These are phyloP conservation scores for Channa argus DNA, from an alignment of 2,113 vertebrate genomes.

Conservation along the genomic window DNA sequence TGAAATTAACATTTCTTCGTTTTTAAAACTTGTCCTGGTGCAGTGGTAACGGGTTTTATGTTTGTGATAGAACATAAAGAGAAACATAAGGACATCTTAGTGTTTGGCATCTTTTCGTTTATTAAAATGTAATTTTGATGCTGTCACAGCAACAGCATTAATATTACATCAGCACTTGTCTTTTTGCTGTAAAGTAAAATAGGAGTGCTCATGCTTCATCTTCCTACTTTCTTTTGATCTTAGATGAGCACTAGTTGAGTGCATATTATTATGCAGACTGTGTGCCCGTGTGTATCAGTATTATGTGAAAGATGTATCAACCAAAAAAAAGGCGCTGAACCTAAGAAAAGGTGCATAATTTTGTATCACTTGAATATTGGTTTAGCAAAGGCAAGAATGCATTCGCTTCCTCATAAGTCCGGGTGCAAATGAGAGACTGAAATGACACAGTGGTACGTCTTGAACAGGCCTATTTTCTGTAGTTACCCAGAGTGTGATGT, in stretches of 20 bases:
- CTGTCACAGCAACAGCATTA: too few relatives aligned
- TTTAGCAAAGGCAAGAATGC: neutral
- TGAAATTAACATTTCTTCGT: too few relatives aligned
- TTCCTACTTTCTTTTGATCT: too few relatives aligned
- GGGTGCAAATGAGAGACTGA: constrained; percentile 19
- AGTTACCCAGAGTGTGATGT: constrained; percentile 22
- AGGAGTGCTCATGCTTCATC: neutral
- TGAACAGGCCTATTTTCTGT: constrained; percentile 27
- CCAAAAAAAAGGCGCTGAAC: neutral
- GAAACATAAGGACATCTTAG: too few relatives aligned
- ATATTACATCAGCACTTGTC: too few relatives aligned
- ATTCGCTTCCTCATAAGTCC: neutral
- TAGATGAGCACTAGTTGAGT: neutral
- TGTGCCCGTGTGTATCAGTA: neutral
- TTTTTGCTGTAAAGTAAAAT: too few relatives aligned
- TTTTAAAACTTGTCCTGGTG: too few relatives aligned
- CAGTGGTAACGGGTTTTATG: too few relatives aligned
- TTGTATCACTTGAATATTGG: constrained; percentile 10
- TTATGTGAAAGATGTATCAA: constrained; percentile 1
- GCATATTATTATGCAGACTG: neutral
- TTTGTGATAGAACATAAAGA: too few relatives aligned
- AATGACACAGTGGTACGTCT: constrained; percentile 42
- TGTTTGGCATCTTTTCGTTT: too few relatives aligned
- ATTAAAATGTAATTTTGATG: too few relatives aligned
- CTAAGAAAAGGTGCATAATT: neutral